Evolutionary conservation across 2,113 vertebrate genomes (phyloP), one percentile per base, ranked within the genome.

Genomic region (Ptyas mucosa): DNA sequence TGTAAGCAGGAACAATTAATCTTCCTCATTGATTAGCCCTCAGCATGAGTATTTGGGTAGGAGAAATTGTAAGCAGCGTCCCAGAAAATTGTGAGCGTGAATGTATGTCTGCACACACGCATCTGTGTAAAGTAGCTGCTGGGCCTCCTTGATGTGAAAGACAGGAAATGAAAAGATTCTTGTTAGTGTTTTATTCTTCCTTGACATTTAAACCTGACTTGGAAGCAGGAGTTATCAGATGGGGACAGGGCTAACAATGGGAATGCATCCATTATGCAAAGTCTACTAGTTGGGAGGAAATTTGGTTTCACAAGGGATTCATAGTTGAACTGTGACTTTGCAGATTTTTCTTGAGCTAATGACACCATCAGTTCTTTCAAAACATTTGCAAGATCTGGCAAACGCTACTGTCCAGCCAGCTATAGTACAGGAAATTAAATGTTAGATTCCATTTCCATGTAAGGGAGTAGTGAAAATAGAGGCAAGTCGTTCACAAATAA

Each of bases 341-440:
- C 96, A 95, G 92, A 95, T 95, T 91, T 94, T 95, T 94, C 94
- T 93, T 94, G 93, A 95, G 94, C 96, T 96, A 94, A 94, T 61
- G 95, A 87, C 92, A 92, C 95, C 95, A 95, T 92, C 95, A 87
- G 92, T 90, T 85, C 34, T 93, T 26, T 0, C 88, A 90, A 43
- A 1, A 96, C 94, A 51, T 95, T 95, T 95, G 95, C 94, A 91
- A 90, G 95, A 92, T 94, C 93, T 95, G 96, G 95, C 92, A 95
- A 96, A 94, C 93, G 46, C 94, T 96, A 81, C 1, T 52, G 23
- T 95, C 94, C 95, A 94, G 87, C 92, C 87, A 46, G 57, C 88
- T 91, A 96, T 94, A 96, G 95, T 81, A 57, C 93, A 94, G 92
- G 91, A 92, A 94, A 96, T 96, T 96, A 96, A 96, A 94, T 96